phyloP scores from a whole-genome alignment of 2,888 invertebrate genomes.

The Zootermopsis nevadensis region DNA sequence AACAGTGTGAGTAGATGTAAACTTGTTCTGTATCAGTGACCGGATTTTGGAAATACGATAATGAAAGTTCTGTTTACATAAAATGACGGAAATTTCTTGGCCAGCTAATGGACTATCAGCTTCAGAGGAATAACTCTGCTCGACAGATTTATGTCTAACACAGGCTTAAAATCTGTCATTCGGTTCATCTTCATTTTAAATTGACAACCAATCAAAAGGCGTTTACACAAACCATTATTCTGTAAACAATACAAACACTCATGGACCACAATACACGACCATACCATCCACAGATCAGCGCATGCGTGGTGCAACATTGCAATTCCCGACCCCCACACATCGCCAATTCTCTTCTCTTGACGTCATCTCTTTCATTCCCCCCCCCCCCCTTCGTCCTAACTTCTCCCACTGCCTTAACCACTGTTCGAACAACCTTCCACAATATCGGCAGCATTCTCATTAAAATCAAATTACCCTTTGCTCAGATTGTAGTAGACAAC shows the following conservation, averaged over 20 bases:
- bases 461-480: conserved; percentile 23
- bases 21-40: too few relatives aligned
- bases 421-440: background rate
- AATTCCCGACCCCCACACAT: background rate
- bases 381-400: background rate
- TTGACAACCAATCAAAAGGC: too few relatives aligned
- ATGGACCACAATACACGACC: background rate
- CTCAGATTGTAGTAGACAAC: background rate
- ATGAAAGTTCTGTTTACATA: too few relatives aligned
- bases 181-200: too few relatives aligned
- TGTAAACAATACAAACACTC: background rate
- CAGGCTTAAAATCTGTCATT: too few relatives aligned
- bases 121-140: too few relatives aligned
- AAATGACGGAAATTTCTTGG: too few relatives aligned
- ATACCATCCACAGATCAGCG: background rate
- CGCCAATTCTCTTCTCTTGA: background rate
- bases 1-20: too few relatives aligned
- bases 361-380: conserved; percentile 19
- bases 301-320: background rate
- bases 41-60: too few relatives aligned
- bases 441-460: background rate
- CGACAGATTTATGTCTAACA: too few relatives aligned
- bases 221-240: background rate
- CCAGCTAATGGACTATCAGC: too few relatives aligned
- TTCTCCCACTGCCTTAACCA: background rate